Evolutionary conservation across 1,140 invertebrate species (phyloP).

Genomic region (Calliphora vicina): DNA sequence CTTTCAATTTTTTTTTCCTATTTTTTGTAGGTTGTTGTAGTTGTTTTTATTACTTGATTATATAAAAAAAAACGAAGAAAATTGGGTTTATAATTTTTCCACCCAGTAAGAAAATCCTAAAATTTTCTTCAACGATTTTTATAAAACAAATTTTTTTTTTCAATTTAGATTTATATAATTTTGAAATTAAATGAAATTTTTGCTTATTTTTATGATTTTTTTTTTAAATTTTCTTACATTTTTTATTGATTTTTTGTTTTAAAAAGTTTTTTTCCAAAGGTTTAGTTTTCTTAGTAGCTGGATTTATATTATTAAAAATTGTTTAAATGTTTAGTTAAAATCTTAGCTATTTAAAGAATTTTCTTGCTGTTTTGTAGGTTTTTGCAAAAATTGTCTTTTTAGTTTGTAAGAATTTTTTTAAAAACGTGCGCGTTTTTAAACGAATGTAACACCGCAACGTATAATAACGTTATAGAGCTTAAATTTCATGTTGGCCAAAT

Average conservation of each 20-base stretch:
- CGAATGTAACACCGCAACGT: slow-evolving; percentile 31
- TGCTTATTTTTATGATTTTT: neutral
- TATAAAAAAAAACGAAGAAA: slow-evolving; percentile 15
- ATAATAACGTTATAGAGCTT: slow-evolving; percentile 30
- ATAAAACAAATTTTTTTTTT: neutral
- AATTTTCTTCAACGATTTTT: neutral
- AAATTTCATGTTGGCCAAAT: neutral
- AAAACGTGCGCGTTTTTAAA: slow-evolving; percentile 29
- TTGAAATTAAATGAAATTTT: neutral
- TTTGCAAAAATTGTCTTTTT: neutral
- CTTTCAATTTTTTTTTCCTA: neutral
- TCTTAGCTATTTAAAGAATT: too few relatives aligned
- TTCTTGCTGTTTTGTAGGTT: neutral
- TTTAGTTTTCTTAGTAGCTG: too few relatives aligned
- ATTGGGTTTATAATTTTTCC: slow-evolving; percentile 7
- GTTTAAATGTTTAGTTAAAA: too few relatives aligned
- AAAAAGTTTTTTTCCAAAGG: too few relatives aligned
- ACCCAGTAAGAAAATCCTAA: neutral
- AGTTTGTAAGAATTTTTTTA: neutral
- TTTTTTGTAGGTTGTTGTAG: slow-evolving; percentile 5
- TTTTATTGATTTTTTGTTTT: neutral
- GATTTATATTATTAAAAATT: too few relatives aligned
- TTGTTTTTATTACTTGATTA: slow-evolving; percentile 31
- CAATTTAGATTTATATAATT: neutral
- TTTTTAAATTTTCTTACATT: slow-evolving; percentile 19